Base-by-base conservation (phyloP, 2,113 vertebrate genomes). In the Trinectes maculatus region DNA sequence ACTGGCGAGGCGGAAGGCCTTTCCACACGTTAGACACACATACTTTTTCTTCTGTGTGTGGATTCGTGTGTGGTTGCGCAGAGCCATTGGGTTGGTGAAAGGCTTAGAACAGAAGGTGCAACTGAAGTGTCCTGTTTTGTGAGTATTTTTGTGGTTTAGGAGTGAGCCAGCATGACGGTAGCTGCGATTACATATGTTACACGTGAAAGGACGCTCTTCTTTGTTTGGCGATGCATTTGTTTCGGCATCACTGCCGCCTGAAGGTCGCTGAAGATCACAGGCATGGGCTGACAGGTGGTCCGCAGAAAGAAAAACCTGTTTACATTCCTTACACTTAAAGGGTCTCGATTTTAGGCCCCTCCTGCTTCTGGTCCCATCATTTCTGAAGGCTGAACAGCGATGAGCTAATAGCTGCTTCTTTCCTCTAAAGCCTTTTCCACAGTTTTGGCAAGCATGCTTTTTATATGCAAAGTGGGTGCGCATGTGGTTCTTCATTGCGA, bases 401-500 rank as follows among this genome's bases (percentile, higher is more conserved):
- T 95, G 95, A 40, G 86, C 89, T 53, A 90, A 83, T 24, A 96
- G 89, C 56, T 94, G 93, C 74, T 94, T 94, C 42, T 91, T 93
- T 18, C 93, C 94, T 51, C 93, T 82, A 48, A 95, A 96, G 29
- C 91, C 94, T 83, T 93, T 95, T 19, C 94, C 91, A 25, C 95
- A 96, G 61, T 93, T 93, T 11, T 84, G 82, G 55, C 95, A 96
- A 26, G 84, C 83, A 61, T 93, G 86, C 49, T 91, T 95, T 51
- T 93, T 92, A 44, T 85, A 89, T 4, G 94, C 91, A 11, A 96
- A 93, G 82, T 96, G 95, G 26, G 92, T 95, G 16, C 95, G 92
- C 75, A 95, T 70, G 37, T 96, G 95, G 87, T 96, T 96, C 85
- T 94, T 96, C 90, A 96, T 91, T 16, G 95, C 95, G 0, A 95